Evolutionary conservation across 2,888 invertebrate genomes (phyloP).

Genomic region (Mactromeris polynyma): DNA sequence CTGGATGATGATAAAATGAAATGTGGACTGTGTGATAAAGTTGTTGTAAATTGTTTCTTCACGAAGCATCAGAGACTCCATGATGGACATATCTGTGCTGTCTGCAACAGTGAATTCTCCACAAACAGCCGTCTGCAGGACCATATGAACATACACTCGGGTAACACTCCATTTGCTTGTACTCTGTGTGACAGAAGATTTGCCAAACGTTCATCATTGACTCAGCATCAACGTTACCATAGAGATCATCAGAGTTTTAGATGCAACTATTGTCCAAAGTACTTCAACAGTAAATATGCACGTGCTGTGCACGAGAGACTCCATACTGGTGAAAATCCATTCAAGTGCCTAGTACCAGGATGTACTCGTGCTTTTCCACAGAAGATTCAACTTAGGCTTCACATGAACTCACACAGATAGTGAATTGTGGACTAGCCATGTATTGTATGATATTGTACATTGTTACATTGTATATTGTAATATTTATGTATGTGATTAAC

Average conservation of each 20-base stretch:
- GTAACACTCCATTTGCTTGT: conserved; percentile 56
- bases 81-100: conserved; percentile 62
- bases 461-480: too few species aligned
- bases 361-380: conserved; percentile 63
- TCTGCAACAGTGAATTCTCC: conserved; percentile 63
- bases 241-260: conserved; percentile 57
- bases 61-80: conserved; percentile 65
- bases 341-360: conserved; percentile 63
- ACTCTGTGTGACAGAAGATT: conserved; percentile 60
- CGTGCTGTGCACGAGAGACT: conserved; percentile 64
- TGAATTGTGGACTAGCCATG: not conserved
- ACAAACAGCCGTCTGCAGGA: conserved; percentile 66
- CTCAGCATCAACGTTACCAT: conserved; percentile 68
- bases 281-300: conserved; percentile 68
- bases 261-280: conserved; percentile 62
- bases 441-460: too few species aligned
- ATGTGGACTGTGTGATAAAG: conserved; percentile 64
- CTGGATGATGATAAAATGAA: conserved; percentile 53
- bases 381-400: conserved; percentile 67
- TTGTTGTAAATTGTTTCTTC: conserved; percentile 65
- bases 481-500: too few species aligned
- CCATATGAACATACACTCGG: conserved; percentile 61
- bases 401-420: conserved; percentile 30
- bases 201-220: conserved; percentile 63
- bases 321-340: conserved; percentile 68